These are phyloP conservation scores for Apotomis betuletana DNA, from an alignment of 2,888 invertebrate species.

Conservation along the genomic window DNA sequence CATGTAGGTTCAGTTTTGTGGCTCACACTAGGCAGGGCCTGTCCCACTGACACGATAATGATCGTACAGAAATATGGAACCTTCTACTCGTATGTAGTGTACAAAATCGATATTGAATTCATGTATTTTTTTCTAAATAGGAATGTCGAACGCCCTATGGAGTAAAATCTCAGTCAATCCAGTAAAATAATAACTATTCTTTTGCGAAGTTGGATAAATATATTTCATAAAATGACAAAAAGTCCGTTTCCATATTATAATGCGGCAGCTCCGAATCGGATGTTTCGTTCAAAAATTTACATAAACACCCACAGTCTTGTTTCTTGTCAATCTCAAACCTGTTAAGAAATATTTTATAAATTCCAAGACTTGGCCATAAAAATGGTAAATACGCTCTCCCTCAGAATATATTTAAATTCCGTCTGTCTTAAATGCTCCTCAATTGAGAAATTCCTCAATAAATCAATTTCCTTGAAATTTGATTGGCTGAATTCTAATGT, in stretches of 20 bases:
- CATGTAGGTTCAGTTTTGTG: no score
- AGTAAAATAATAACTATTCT: no score
- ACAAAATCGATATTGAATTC: no score
- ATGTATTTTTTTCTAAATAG: no score
- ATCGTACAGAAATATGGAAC: no score
- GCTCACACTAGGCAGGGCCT: no score
- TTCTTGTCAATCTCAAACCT: constrained; percentile 3
- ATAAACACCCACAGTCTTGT: background rate
- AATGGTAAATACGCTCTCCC: constrained; percentile 7
- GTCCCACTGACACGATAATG: no score
- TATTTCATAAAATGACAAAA: no score
- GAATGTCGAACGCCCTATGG: no score
- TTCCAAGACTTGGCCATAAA: background rate
- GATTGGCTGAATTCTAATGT: constrained; percentile 26
- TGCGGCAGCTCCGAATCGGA: background rate
- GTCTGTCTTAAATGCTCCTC: constrained; percentile 6
- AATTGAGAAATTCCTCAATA: constrained; percentile 13
- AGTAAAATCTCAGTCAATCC: no score
- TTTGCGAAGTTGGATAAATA: no score
- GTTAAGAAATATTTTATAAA: background rate
- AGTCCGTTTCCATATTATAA: background rate
- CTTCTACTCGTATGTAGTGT: no score
- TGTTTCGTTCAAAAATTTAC: background rate
- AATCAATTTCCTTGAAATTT: constrained; percentile 21
- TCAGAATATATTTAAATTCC: constrained; percentile 15